These are phyloP conservation scores for Congeria kusceri DNA, from an alignment of 2,888 invertebrate genomes.

Conservation along the genomic window DNA sequence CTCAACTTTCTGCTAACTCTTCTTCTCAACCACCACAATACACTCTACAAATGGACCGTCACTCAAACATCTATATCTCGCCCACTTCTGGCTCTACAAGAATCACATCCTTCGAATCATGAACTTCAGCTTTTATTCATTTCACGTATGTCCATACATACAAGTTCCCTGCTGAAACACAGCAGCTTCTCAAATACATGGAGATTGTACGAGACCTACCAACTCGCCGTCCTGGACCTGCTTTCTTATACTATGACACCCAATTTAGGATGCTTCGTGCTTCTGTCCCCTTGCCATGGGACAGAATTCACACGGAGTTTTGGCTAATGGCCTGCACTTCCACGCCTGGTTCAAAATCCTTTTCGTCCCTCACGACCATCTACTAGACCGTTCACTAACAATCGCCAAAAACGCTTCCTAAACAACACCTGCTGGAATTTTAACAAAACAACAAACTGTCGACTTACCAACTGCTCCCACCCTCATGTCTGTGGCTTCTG, in stretches of 20 bases:
- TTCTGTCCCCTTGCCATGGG: conserved; percentile 11
- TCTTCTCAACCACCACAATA: neutral
- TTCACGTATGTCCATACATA: conserved; percentile 19
- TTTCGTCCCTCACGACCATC: conserved; percentile 5
- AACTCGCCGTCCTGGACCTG: neutral
- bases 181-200: too few species aligned
- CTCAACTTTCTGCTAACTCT: neutral
- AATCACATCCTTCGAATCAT: conserved; percentile 12
- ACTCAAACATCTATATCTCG: neutral
- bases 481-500: conserved; percentile 33
- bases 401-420: neutral
- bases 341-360: neutral
- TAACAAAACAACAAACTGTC: conserved; percentile 22
- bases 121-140: conserved; percentile 22
- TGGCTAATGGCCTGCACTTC: conserved; percentile 21
- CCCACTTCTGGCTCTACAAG: neutral
- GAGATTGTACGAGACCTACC: conserved; percentile 28
- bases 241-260: conserved; percentile 27
- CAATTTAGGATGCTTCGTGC: conserved; percentile 28
- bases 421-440: conserved; percentile 31
- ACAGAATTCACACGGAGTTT: conserved; percentile 19
- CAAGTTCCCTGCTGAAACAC: too few species aligned
- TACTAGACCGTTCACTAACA: neutral
- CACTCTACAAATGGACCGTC: neutral
- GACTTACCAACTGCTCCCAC: neutral